A percentile compares a stretch with the other conserved stretches of the same genome.
phyloP scores from a whole-genome alignment of 30 jellyfish, hydroid and myxozoan genomes.

The Nemopilema nomurai region DNA sequence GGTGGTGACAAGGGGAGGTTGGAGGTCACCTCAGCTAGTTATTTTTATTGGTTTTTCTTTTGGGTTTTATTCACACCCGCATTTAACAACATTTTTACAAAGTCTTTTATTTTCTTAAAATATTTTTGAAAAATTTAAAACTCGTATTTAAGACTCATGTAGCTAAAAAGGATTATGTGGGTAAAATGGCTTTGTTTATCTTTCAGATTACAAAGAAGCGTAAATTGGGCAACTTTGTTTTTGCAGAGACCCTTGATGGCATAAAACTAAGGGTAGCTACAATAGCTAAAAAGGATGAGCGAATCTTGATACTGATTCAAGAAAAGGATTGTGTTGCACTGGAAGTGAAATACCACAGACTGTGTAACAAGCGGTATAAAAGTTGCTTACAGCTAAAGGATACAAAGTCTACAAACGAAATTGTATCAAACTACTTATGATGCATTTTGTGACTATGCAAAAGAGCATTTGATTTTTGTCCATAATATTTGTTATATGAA shows the following conservation, averaged over 20 bases:
- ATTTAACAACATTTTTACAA: too few species aligned
- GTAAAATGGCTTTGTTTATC: not conserved
- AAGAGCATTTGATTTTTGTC: too few species aligned
- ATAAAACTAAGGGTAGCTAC: constrained; percentile 60
- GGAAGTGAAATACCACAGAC: constrained; percentile 48
- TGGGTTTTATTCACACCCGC: too few species aligned
- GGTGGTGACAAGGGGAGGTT: too few species aligned
- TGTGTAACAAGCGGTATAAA: constrained; percentile 32
- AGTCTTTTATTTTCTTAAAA: not conserved
- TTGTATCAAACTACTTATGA: too few species aligned
- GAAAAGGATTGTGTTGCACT: constrained; percentile 71
- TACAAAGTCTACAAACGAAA: too few species aligned
- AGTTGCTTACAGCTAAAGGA: too few species aligned
- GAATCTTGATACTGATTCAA: constrained; percentile 31
- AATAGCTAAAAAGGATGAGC: constrained; percentile 23
- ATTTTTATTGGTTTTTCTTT: too few species aligned
- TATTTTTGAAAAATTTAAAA: not conserved
- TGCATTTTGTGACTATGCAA: too few species aligned
- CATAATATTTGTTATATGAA: too few species aligned
- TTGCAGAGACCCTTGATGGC: constrained; percentile 37
- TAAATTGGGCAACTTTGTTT: constrained; percentile 7
- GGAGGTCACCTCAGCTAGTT: too few species aligned
- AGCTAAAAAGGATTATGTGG: not conserved
- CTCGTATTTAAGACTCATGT: not conserved
- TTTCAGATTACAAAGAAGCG: constrained; percentile 45